Evolutionary conservation across 2,113 vertebrate species (phyloP), one percentile per base, ranked within the genome.

Genomic region (Mesocricetus auratus): DNA sequence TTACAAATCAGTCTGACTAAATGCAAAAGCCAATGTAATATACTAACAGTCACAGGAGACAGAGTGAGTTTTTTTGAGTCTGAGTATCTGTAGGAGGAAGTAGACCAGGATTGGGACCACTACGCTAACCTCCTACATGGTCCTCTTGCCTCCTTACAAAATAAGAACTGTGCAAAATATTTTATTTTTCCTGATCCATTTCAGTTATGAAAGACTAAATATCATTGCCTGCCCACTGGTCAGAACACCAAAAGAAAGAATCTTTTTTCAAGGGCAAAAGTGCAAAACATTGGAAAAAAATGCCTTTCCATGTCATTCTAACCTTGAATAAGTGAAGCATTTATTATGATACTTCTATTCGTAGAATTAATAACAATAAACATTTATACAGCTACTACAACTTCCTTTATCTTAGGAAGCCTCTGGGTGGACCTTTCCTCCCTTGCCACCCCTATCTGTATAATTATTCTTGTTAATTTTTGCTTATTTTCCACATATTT

Each of bases 91-190:
- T 39, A 26, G 56, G 47, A 90, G 71, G 13, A 39, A 66, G 29
- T 7, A 26, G 11, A 60, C 33, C 0, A 47, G 16, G 33, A 1
- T 66, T 58, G 62, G 74, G 16, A 24, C 1, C 19, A 31, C 2
- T 89, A 19, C 75, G 22, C 0, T 22, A 2, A 13, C 9, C 10
- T 16, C 0, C 5, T 22, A 7, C 4, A 1, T 56, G 6, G 3
- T 15, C 53, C n/a, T 19, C 6, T 71, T 15, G 3, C 22, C 17
- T 75, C 2, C 12, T 26, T 77, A 26, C 53, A 39, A 22, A 45
- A 19, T 77, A n/a, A 86, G 50, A 12, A 12, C 31, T 90, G 47
- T 21, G 6, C 17, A 62, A 90, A 89, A 79, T 24, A 39, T 15
- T 83, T 64, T 4, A 58, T 78, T 94, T 92, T 71, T n/a, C 33